These are phyloP conservation scores for Argyrosomus regius DNA, from an alignment of 2,797 vertebrate genomes.

Conservation along the genomic window DNA sequence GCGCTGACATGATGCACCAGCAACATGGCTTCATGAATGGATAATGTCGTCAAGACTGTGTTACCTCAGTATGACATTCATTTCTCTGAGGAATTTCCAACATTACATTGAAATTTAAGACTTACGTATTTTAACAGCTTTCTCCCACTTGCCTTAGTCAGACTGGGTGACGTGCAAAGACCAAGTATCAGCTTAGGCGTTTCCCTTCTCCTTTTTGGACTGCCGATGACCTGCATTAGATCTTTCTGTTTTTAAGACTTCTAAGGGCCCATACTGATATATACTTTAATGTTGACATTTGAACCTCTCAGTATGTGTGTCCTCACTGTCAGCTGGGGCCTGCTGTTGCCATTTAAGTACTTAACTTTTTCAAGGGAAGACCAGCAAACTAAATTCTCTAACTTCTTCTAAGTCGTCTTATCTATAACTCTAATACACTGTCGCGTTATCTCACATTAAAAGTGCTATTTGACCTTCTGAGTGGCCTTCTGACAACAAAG, in stretches of 20 bases:
- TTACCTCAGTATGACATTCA: conserved; percentile 13
- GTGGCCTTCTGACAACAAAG: not conserved
- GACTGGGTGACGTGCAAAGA: conserved; percentile 18
- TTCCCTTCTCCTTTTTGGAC: not conserved
- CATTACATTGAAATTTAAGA: conserved; percentile 1
- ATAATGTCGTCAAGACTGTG: not conserved
- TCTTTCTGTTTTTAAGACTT: conserved; percentile 8
- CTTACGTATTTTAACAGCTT: conserved; percentile 36
- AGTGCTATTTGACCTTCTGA: not conserved
- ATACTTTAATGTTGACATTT: not conserved
- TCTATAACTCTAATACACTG: not conserved
- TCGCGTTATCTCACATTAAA: not conserved
- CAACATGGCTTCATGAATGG: conserved; percentile 21
- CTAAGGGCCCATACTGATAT: not conserved
- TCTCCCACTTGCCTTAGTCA: conserved; percentile 21
- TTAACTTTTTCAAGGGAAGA: not conserved
- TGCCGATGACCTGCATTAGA: not conserved
- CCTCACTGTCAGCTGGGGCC: not conserved
- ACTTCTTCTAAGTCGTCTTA: no score
- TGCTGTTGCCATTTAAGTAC: conserved; percentile 2
- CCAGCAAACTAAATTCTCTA: not conserved
- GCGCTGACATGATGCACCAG: conserved; percentile 36
- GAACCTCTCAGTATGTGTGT: not conserved
- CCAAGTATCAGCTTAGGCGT: conserved; percentile 9
- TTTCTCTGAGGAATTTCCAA: conserved; percentile 42